Evolutionary conservation across 2,888 invertebrate species (phyloP).

Genomic region (Acanthosoma haemorrhoidale): DNA sequence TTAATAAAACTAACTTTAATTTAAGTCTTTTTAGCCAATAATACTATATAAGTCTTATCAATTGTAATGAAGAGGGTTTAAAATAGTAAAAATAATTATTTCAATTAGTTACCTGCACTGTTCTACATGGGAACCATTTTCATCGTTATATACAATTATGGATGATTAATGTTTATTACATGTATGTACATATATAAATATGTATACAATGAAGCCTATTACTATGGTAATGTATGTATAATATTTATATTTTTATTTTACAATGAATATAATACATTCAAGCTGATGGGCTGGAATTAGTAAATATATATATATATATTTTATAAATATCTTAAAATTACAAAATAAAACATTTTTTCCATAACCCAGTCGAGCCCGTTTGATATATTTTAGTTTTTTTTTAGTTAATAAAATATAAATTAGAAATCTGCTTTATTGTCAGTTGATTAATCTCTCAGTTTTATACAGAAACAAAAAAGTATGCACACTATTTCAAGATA

Average conservation of each 20-base stretch:
- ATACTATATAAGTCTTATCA: too few species aligned
- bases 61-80: too few species aligned
- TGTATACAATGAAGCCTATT: neutral
- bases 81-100: too few species aligned
- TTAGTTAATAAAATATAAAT: neutral
- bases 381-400: neutral
- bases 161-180: neutral
- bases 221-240: slow-evolving; percentile 6
- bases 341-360: neutral
- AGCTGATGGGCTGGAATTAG: slow-evolving; percentile 7
- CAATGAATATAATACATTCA: neutral
- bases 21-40: too few species aligned
- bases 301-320: neutral
- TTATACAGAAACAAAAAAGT: too few species aligned
- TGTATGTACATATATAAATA: neutral
- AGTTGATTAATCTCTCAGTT: too few species aligned
- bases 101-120: neutral
- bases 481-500: too few species aligned
- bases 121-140: neutral
- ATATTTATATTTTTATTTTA: slow-evolving; percentile 12
- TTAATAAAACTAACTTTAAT: too few species aligned
- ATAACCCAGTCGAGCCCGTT: neutral
- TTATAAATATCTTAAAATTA: neutral
- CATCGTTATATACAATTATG: neutral
- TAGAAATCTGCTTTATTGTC: neutral